phyloP scores from a whole-genome alignment of 2,888 invertebrate species.

The Lordiphosa andalusiaca region DNA sequence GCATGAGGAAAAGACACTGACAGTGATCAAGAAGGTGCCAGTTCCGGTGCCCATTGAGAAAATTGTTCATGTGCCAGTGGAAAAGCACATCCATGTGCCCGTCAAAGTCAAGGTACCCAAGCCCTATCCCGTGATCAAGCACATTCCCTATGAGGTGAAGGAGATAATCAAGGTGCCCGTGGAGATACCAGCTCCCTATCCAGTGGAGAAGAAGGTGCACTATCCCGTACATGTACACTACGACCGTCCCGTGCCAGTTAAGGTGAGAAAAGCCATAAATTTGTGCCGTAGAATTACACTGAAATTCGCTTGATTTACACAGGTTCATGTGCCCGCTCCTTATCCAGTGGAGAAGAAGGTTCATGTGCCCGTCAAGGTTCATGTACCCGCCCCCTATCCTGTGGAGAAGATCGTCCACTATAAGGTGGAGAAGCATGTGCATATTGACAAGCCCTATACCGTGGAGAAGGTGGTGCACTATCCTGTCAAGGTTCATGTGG shows the following conservation, averaged over 20 bases:
- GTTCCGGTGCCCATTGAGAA: constrained; percentile 86
- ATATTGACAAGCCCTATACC: constrained; percentile 87
- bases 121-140: constrained; percentile 87
- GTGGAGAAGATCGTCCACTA: constrained; percentile 84
- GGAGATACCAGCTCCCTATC: constrained; percentile 89
- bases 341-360: constrained; percentile 87
- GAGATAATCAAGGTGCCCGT: constrained; percentile 90
- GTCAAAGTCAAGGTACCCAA: constrained; percentile 85
- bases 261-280: constrained; percentile 62
- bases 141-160: constrained; percentile 87
- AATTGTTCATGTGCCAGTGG: constrained; percentile 84
- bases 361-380: constrained; percentile 87
- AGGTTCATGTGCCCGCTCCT: constrained; percentile 83
- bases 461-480: constrained; percentile 88
- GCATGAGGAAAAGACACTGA: constrained; percentile 84
- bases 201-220: constrained; percentile 88
- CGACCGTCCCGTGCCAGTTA: constrained; percentile 89
- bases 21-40: constrained; percentile 87
- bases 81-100: constrained; percentile 84
- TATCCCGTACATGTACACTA: constrained; percentile 88
- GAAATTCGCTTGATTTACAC: constrained; percentile 4
- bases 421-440: constrained; percentile 87
- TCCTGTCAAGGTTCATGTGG: constrained; percentile 86
- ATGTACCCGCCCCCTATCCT: constrained; percentile 88
- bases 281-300: not conserved